Conservation (phyloP, 2,113 vertebrate species). For the Cnemophilus loriae region DNA sequence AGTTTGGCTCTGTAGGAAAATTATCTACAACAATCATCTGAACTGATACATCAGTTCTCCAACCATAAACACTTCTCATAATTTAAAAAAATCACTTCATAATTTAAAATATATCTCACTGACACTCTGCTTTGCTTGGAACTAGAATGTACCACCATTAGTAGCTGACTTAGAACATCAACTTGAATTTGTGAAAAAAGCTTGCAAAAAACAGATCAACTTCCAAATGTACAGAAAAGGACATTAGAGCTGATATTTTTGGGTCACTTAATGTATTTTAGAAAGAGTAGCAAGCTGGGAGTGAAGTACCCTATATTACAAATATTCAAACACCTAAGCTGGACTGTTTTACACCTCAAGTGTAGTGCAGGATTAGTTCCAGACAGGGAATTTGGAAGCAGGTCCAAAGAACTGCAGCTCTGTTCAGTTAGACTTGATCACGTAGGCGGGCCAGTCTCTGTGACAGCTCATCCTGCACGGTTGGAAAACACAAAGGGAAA, state of each 20-base stretch:
- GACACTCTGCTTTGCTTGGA: not conserved
- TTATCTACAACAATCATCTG: not conserved
- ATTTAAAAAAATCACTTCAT: conserved; percentile 31
- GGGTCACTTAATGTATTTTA: conserved; percentile 31
- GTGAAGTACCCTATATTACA: conserved; percentile 9
- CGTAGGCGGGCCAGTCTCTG: conserved; percentile 90
- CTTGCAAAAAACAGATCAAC: conserved; percentile 63
- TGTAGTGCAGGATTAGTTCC: not conserved
- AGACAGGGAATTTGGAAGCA: conserved; percentile 5
- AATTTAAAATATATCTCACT: conserved; percentile 42
- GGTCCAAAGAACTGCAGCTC: not conserved
- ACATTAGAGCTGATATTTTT: not conserved
- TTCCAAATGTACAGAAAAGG: conserved; percentile 61
- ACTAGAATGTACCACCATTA: not conserved
- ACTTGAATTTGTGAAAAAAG: conserved; percentile 38
- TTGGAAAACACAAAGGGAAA: not conserved
- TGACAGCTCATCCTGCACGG: conserved; percentile 87
- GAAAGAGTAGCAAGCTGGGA: conserved; percentile 47
- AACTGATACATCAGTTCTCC: not conserved
- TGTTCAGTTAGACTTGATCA: conserved; percentile 81
- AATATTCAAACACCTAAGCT: conserved; percentile 4
- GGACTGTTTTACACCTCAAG: not conserved
- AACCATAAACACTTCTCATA: not conserved
- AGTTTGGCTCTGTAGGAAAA: not conserved
- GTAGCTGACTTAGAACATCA: not conserved